Conservation (phyloP, 2,113 vertebrate genomes). For the Ornithorhynchus anatinus region DNA sequence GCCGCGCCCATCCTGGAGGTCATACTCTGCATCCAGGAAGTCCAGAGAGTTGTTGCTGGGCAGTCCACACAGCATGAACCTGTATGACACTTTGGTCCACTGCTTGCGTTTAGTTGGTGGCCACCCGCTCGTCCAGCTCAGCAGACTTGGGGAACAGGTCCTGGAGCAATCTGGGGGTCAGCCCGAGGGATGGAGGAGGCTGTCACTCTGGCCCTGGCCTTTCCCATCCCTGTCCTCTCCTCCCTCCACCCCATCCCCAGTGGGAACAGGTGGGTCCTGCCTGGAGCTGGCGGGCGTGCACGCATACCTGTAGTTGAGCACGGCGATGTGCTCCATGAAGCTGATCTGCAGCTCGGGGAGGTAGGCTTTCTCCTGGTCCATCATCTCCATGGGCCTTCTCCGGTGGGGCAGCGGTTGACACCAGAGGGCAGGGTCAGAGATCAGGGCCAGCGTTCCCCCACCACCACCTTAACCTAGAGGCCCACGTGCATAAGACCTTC, state of each 20-base stretch:
- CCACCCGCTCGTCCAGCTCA: conserved; percentile 89
- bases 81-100: conserved; percentile 96
- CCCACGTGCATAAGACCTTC: too few relatives aligned
- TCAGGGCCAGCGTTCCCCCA: not conserved
- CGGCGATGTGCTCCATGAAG: conserved; percentile 98
- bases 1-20: conserved; percentile 77
- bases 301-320: conserved; percentile 95
- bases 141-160: conserved; percentile 86
- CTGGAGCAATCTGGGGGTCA: conserved; percentile 82
- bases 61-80: conserved; percentile 93
- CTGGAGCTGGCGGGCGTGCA: fast-evolving
- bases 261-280: not conserved
- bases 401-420: conserved; percentile 73
- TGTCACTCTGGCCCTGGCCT: not conserved
- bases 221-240: not conserved
- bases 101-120: conserved; percentile 93
- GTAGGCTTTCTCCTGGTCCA: conserved; percentile 98
- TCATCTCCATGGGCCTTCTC: conserved; percentile 99
- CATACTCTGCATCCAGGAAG: conserved; percentile 94
- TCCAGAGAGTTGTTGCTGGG: conserved; percentile 98
- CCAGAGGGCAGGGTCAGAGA: conserved; percentile 16
- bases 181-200: fast-evolving
- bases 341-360: conserved; percentile 97
- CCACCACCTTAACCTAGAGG: too few relatives aligned
- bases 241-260: not conserved